Evolutionary conservation across 2,797 vertebrate genomes (phyloP).

Genomic region (Falco columbarius): DNA sequence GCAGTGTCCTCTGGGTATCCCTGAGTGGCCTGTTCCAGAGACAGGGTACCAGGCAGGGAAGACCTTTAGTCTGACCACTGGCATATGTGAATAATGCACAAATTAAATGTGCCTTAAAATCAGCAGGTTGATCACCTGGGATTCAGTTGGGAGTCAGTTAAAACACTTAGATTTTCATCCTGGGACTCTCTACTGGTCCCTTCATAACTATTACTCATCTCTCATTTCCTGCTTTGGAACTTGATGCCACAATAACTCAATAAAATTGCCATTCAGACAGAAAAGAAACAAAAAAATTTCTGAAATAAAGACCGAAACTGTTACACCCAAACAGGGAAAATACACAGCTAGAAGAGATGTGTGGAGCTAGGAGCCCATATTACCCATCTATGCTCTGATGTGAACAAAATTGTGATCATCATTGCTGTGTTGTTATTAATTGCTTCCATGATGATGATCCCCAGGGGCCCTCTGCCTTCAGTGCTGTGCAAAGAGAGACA

Average conservation of each 20-base stretch:
- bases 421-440: background rate
- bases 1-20: background rate
- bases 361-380: background rate
- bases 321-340: background rate
- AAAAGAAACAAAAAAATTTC: background rate
- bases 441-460: background rate
- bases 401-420: background rate
- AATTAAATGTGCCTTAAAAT: background rate
- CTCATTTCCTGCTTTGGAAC: background rate
- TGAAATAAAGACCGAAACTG: background rate
- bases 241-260: background rate
- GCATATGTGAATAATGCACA: background rate
- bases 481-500: background rate
- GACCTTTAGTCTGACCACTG: background rate
- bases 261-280: rapidly evolving
- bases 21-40: background rate
- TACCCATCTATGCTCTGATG: background rate
- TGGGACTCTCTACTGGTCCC: background rate
- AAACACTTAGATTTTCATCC: background rate
- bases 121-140: background rate
- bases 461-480: background rate
- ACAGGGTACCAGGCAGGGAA: background rate
- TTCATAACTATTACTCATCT: background rate
- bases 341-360: background rate
- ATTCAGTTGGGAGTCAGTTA: background rate